Percentiles rank a stretch among this genome's conserved stretches.
Conservation (phyloP, 1,140 invertebrate species). For the Nephila pilipes region DNA sequence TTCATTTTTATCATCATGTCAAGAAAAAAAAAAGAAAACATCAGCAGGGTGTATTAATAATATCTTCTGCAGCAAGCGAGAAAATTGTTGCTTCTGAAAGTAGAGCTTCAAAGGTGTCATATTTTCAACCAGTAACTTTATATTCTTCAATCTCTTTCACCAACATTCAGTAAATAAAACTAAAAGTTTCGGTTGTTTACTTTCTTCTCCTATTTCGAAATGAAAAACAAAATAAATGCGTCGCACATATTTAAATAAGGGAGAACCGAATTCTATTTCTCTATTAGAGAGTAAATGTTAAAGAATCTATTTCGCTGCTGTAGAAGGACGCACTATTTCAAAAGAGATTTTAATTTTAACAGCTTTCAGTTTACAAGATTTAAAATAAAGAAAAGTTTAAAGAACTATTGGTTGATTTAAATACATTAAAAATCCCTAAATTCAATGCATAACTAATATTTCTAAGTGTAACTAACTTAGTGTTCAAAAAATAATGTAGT, state of each 20-base stretch:
- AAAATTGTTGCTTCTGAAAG: no score
- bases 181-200: neutral
- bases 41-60: no score
- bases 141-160: neutral
- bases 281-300: neutral
- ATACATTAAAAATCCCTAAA: no score
- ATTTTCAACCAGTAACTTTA: neutral
- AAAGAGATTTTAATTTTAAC: neutral
- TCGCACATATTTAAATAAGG: neutral
- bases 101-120: neutral
- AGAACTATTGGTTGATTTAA: neutral
- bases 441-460: no score
- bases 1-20: no score
- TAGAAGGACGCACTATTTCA: neutral
- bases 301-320: neutral
- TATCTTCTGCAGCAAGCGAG: no score
- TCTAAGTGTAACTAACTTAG: no score
- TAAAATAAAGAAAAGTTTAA: neutral
- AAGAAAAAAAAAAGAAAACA: no score
- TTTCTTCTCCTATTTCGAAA: neutral
- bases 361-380: no score
- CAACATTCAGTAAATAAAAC: neutral
- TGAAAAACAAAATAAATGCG: neutral
- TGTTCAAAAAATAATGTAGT: no score
- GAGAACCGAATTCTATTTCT: neutral